Base-by-base conservation (phyloP, 2,888 invertebrate genomes). In the Sphecodes monilicornis region DNA sequence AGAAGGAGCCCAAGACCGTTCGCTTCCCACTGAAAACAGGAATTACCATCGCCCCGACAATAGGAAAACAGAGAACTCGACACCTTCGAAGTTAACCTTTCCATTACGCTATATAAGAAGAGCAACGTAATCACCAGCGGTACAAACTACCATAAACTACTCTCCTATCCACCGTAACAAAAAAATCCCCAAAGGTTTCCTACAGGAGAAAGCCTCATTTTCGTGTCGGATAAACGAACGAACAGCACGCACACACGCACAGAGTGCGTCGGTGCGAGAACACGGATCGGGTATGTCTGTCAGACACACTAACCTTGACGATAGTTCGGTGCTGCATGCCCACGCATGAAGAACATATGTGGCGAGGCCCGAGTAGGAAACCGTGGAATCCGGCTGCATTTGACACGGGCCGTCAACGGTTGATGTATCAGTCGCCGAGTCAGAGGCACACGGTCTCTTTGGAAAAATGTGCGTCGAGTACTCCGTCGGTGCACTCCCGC, bases 401-500 rank as follows among this genome's bases (percentile, higher is more conserved):
- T 89, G 89, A 84, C 72, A 77, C 82, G n/a, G 54, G 84, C 87
- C 84, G 84, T 88, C 83, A 76, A 66, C 22, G 22, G 71, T 78
- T 68, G 60, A 16, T 54, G n/a, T 54, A 54, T 60, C 60, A 46
- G 74, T 32, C 29, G 72, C 64, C 54, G 79, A 60, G 60, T 69
- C 39, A 73, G 70, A 66, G 68, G 46, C 50, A 50, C 57, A 77
- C 50, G 32, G 69, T 72, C 80, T 75, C 76, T 80, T 87, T 76
- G 82, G 76, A 88, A 88, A 91, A 91, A 90, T 86, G 43, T 72
- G 87, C 86, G 77, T 54, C 72, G 80, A 72, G 82, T 80, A 76
- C 50, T 84, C 80, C 92, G 92, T 93, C 76, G 57, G 81, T 81
- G 93, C 93, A 94, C 93, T 94, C 94, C 91, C 92, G 94, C 94